phyloP scores from a whole-genome alignment of 1,140 invertebrate species.

The Brachionus sp. region DNA sequence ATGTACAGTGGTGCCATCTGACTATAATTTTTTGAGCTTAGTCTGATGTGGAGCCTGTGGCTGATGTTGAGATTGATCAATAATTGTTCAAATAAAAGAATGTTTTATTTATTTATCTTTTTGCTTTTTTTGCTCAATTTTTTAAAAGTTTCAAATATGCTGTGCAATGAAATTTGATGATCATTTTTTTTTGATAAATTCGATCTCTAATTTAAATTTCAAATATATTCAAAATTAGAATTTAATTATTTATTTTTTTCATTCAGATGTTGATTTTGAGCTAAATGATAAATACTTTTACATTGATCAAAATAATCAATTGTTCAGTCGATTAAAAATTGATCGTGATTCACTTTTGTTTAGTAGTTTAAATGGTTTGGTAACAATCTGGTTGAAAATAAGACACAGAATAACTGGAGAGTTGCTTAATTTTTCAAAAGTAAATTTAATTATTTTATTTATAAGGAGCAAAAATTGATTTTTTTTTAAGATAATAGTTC shows the following conservation, averaged over 20 bases:
- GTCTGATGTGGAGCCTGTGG: too few relatives aligned
- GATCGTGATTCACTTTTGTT: not conserved
- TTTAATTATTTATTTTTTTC: not conserved
- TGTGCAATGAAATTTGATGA: too few relatives aligned
- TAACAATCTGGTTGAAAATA: slow-evolving; percentile 10
- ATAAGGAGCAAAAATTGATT: not conserved
- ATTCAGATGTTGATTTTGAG: not conserved
- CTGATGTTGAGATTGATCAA: too few relatives aligned
- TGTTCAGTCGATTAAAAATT: not conserved
- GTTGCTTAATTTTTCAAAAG: slow-evolving; percentile 11
- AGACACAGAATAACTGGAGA: not conserved
- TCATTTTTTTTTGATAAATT: too few relatives aligned
- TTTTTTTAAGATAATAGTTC: not conserved
- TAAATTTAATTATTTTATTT: not conserved
- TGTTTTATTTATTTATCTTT: too few relatives aligned
- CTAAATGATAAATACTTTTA: not conserved
- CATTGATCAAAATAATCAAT: not conserved
- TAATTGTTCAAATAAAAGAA: too few relatives aligned
- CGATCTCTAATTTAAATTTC: too few relatives aligned
- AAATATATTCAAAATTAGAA: too few relatives aligned
- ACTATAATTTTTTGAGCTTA: too few relatives aligned
- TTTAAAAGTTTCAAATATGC: too few relatives aligned
- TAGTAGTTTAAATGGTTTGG: not conserved
- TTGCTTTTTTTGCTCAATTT: too few relatives aligned
- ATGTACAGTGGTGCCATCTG: too few relatives aligned